Evolutionary conservation across 2,888 invertebrate species (phyloP).

Genomic region (Gonocerus acuteangulatus): DNA sequence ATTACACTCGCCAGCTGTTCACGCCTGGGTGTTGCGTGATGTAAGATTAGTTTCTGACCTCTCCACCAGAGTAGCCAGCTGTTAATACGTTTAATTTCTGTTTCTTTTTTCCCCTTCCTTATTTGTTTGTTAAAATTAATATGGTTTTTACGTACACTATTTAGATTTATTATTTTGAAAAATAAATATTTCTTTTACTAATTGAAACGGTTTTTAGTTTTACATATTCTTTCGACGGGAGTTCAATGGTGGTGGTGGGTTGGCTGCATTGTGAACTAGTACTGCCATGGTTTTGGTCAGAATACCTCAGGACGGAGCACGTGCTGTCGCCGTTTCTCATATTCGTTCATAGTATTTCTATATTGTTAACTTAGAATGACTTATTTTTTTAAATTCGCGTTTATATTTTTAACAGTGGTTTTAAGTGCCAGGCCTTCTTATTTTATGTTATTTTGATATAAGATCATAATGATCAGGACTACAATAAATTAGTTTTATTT

Average conservation of each 20-base stretch:
- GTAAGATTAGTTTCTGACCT: slow-evolving; percentile 19
- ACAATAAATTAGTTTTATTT: background rate
- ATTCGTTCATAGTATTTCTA: background rate
- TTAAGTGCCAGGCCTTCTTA: too few relatives aligned
- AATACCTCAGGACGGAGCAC: slow-evolving; percentile 1
- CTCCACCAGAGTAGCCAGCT: background rate
- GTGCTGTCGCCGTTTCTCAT: background rate
- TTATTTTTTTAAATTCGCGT: too few relatives aligned
- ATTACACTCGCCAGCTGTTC: background rate
- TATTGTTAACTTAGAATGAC: background rate
- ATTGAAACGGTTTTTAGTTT: too few relatives aligned
- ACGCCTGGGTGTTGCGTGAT: background rate
- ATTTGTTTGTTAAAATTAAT: too few relatives aligned
- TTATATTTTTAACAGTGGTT: too few relatives aligned
- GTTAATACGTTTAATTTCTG: background rate
- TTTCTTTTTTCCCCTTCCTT: background rate
- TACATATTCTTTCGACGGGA: too few relatives aligned
- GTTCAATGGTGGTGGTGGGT: too few relatives aligned
- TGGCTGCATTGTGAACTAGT: too few relatives aligned
- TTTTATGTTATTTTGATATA: background rate
- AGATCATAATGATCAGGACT: background rate
- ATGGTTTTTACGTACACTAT: too few relatives aligned
- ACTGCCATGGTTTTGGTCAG: slow-evolving; percentile 13
- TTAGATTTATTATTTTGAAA: too few relatives aligned
- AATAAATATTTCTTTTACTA: too few relatives aligned